Evolutionary conservation across 1,140 invertebrate genomes (phyloP).

Genomic region (Macrotrachela quadricornifera): DNA sequence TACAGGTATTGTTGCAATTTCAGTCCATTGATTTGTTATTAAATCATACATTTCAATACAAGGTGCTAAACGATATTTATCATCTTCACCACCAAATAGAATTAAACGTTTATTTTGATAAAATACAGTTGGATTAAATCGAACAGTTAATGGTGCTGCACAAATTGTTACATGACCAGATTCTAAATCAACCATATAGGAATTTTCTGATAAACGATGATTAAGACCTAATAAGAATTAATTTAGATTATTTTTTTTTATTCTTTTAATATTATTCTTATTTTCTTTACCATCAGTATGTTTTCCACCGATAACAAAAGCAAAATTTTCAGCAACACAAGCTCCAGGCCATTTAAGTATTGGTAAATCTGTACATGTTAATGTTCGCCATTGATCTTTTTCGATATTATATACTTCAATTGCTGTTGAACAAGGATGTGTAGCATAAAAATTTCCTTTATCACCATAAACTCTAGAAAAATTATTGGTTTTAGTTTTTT

Average conservation of each 20-base stretch:
- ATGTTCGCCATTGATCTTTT: conserved; percentile 1
- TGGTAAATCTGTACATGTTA: neutral
- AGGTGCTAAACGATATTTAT: conserved; percentile 5
- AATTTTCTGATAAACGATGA: neutral
- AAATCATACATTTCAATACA: conserved; percentile 8
- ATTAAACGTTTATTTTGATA: neutral
- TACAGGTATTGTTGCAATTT: conserved; percentile 6
- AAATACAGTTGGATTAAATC: conserved; percentile 9
- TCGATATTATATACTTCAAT: conserved; percentile 2
- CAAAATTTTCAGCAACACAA: neutral
- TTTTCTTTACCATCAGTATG: neutral
- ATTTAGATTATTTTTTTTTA: too few species aligned
- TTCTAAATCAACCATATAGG: neutral
- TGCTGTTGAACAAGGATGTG: neutral
- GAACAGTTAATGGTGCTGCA: neutral
- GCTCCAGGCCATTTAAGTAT: conserved; percentile 9
- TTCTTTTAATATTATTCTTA: too few species aligned
- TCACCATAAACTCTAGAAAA: neutral
- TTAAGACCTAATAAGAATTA: neutral
- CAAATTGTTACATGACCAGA: neutral
- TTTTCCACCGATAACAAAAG: conserved; percentile 7
- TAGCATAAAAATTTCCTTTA: conserved; percentile 9
- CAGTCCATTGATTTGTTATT: conserved; percentile 1
- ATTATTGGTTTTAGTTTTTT: too few species aligned
- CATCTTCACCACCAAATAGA: conserved; percentile 7